Conservation (phyloP, 37 sponge, comb jelly and placozoan genomes). For the Hormiphora californensis region DNA sequence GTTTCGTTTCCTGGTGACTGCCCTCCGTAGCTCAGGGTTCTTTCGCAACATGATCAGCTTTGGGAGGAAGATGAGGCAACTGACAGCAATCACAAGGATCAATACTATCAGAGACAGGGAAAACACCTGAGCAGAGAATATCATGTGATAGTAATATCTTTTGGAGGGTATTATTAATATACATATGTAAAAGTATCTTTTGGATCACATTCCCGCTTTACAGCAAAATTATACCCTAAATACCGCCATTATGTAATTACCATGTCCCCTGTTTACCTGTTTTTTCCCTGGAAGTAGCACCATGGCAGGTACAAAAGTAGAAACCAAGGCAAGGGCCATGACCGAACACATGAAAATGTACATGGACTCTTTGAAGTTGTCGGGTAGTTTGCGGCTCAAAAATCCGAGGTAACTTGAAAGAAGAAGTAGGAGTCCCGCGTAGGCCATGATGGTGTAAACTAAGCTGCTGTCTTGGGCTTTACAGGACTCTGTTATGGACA, state of each 20-base stretch:
- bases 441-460: background rate
- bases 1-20: no score
- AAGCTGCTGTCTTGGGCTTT: background rate
- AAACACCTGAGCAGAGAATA: slow-evolving; percentile 53
- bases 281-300: background rate
- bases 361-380: slow-evolving; percentile 42
- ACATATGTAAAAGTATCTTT: no score
- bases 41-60: background rate
- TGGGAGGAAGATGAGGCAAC: background rate
- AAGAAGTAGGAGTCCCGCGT: background rate
- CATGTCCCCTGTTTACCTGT: slow-evolving; percentile 21
- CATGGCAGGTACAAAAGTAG: background rate
- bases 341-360: slow-evolving; percentile 19
- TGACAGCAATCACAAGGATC: background rate
- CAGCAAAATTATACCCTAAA: no score
- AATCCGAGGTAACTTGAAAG: background rate
- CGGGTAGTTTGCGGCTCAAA: slow-evolving; percentile 4
- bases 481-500: background rate
- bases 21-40: slow-evolving; percentile 4
- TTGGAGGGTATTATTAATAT: no score
- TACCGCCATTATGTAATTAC: no score
- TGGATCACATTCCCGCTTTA: background rate
- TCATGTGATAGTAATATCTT: no score
- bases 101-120: background rate
- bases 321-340: slow-evolving; percentile 24